phyloP scores from a whole-genome alignment of 2,888 invertebrate species.

The Hyposoter dolosus region DNA sequence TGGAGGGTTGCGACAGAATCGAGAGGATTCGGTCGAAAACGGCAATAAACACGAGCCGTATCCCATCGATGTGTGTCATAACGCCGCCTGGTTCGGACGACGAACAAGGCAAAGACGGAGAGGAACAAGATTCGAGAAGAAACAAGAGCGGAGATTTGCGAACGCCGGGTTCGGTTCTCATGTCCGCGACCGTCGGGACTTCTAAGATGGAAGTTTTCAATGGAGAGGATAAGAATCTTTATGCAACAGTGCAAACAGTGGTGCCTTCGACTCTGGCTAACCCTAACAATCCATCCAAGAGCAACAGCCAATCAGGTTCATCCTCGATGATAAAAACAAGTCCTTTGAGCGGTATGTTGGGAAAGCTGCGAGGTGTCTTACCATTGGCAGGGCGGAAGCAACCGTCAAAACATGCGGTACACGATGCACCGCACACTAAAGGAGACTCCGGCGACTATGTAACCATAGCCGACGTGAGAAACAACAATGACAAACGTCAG shows the following conservation, averaged over 20 bases:
- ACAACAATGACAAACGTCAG: constrained; percentile 89
- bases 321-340: constrained; percentile 74
- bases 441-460: constrained; percentile 92
- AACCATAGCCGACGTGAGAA: constrained; percentile 93
- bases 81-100: constrained; percentile 95
- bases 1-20: constrained; percentile 94
- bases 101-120: constrained; percentile 87
- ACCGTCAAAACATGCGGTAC: constrained; percentile 51
- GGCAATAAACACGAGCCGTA: constrained; percentile 93
- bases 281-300: constrained; percentile 51
- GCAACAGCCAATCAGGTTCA: constrained; percentile 60
- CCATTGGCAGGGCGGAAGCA: constrained; percentile 79
- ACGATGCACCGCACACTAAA: constrained; percentile 55
- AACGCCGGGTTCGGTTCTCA: constrained; percentile 78
- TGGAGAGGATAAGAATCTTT: constrained; percentile 83
- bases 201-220: constrained; percentile 84
- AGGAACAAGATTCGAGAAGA: constrained; percentile 51
- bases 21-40: constrained; percentile 95
- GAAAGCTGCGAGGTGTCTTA: constrained; percentile 87
- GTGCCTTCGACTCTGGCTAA: constrained; percentile 62
- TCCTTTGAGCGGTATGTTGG: constrained; percentile 91
- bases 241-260: constrained; percentile 82
- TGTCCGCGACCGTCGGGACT: constrained; percentile 83
- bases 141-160: constrained; percentile 69
- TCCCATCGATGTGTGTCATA: constrained; percentile 96